These are phyloP conservation scores for Muricea muricata DNA, from an alignment of 92 coral and sea anemone genomes.

Conservation along the genomic window DNA sequence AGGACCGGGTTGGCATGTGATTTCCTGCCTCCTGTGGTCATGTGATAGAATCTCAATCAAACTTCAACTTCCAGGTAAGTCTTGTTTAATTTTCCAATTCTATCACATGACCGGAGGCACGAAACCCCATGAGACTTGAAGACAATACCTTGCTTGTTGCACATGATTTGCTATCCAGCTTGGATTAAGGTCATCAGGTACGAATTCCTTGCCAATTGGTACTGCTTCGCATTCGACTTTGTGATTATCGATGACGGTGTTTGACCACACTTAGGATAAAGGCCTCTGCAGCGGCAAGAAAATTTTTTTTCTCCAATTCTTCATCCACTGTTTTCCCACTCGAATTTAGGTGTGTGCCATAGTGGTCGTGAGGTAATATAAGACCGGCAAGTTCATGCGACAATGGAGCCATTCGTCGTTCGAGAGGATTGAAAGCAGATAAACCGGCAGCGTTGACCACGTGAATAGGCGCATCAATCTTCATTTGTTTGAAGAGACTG, in stretches of 20 bases:
- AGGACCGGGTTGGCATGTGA: too few species aligned
- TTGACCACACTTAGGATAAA: conserved; percentile 16
- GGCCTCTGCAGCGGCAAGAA: neutral
- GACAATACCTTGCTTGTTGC: conserved; percentile 21
- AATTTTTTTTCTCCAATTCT: conserved; percentile 18
- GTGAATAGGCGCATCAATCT: neutral
- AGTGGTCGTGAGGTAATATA: conserved; percentile 24
- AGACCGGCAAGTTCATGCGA: conserved; percentile 13
- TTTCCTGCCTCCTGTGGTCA: too few species aligned
- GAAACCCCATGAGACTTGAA: too few species aligned
- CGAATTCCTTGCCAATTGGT: conserved; percentile 16
- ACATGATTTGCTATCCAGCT: conserved; percentile 16
- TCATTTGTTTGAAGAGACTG: conserved; percentile 9
- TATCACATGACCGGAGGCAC: too few species aligned
- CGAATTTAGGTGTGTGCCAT: conserved; percentile 12
- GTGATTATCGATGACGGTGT: conserved; percentile 2
- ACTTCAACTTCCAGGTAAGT: too few species aligned
- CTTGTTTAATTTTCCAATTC: too few species aligned
- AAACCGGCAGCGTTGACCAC: conserved; percentile 12
- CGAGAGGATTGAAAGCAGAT: conserved; percentile 9
- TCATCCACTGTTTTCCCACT: conserved; percentile 17
- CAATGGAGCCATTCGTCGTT: conserved; percentile 16
- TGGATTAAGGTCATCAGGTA: neutral
- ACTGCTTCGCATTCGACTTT: conserved; percentile 10
- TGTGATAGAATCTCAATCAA: too few species aligned